A percentile compares a stretch with the other conserved stretches of the same genome.
Evolutionary conservation across 2,113 vertebrate species (phyloP).

Genomic region (Vicugna pacos): DNA sequence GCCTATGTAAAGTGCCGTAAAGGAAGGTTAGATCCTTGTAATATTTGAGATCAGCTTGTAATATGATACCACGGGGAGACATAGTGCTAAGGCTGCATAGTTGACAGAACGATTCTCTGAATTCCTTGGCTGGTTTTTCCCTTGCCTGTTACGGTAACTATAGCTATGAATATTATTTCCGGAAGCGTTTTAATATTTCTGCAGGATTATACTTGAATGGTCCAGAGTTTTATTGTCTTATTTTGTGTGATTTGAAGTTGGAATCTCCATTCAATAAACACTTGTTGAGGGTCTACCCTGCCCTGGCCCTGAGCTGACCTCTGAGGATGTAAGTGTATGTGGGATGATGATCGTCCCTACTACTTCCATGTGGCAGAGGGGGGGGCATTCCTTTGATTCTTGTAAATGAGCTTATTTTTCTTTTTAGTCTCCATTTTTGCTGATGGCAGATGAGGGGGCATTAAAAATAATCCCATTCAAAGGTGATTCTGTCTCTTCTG

Average conservation of each 20-base stretch:
- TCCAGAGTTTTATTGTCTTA: background rate
- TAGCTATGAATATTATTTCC: conserved; percentile 42
- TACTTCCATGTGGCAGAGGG: background rate
- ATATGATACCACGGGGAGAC: background rate
- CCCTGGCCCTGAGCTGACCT: background rate
- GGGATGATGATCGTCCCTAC: background rate
- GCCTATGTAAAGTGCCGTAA: background rate
- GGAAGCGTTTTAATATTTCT: conserved; percentile 56
- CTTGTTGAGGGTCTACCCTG: background rate
- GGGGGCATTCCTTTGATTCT: background rate
- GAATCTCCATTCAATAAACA: conserved; percentile 5
- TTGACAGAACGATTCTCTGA: conserved; percentile 3
- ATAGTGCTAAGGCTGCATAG: background rate
- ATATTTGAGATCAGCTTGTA: background rate
- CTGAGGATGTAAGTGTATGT: background rate
- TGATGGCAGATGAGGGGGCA: background rate
- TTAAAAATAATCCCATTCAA: conserved; percentile 25
- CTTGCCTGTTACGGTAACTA: background rate
- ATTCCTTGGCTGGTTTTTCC: background rate
- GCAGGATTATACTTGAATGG: background rate
- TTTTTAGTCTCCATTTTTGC: conserved; percentile 4
- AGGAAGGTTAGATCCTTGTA: conserved; percentile 25
- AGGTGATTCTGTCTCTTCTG: conserved; percentile 27
- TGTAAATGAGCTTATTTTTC: conserved; percentile 4
- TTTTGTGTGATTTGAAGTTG: conserved; percentile 27